Percentiles rank a stretch among this genome's conserved stretches.
Conservation (phyloP, 2,888 invertebrate genomes). For the Sesamia inferens region DNA sequence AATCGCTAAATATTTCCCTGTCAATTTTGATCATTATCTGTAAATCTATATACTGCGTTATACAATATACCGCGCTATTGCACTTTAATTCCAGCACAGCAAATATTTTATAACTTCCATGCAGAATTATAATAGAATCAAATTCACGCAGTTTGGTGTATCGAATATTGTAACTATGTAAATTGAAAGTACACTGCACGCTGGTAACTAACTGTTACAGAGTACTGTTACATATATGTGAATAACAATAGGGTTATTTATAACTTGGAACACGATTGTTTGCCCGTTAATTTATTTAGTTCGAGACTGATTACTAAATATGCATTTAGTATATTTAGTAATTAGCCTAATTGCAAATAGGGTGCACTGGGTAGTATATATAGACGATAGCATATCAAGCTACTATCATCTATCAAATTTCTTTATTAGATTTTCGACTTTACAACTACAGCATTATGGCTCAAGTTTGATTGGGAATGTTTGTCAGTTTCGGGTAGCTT, state of each 20-base stretch:
- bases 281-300: not conserved
- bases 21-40: not conserved
- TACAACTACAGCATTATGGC: no score
- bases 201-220: conserved; percentile 14
- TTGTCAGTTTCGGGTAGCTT: no score
- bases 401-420: no score
- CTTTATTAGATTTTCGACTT: no score
- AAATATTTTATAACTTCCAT: conserved; percentile 35
- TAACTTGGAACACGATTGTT: not conserved
- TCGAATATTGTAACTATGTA: conserved; percentile 33
- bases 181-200: conserved; percentile 25
- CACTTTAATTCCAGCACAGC: conserved; percentile 32
- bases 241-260: not conserved
- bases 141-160: conserved; percentile 41
- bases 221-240: conserved; percentile 1
- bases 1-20: not conserved
- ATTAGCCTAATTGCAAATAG: not conserved
- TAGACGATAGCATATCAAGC: no score
- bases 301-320: not conserved
- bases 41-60: not conserved
- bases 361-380: not conserved
- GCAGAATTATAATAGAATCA: conserved; percentile 51
- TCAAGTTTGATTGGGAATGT: no score
- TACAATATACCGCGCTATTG: conserved; percentile 11
- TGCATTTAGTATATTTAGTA: no score